Percentiles rank a stretch among this genome's conserved stretches.
These are phyloP conservation scores for Balaenoptera acutorostrata DNA, from an alignment of 2,113 vertebrate species.

Conservation along the genomic window DNA sequence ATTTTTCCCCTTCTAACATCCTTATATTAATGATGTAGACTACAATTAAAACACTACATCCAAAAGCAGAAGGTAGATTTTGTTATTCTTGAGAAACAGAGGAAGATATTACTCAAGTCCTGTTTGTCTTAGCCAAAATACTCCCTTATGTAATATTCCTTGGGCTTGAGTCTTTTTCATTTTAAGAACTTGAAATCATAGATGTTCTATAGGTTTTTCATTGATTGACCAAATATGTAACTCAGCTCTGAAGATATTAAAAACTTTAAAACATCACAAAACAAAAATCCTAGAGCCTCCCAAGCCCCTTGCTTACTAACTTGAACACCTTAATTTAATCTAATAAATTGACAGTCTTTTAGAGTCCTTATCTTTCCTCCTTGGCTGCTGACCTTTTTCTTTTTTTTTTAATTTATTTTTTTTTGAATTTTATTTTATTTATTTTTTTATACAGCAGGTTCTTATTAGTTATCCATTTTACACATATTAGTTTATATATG, in stretches of 20 bases:
- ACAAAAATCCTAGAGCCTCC: neutral
- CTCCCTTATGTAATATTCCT: neutral
- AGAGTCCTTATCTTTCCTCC: neutral
- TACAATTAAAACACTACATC: neutral
- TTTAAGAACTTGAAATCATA: neutral
- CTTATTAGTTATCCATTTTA: no score
- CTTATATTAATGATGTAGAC: neutral
- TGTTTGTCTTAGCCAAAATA: neutral
- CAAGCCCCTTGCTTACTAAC: neutral
- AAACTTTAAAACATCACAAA: neutral
- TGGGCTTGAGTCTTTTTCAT: neutral
- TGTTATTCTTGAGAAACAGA: neutral
- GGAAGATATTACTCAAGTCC: neutral
- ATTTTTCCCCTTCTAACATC: neutral
- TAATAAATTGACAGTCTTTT: neutral
- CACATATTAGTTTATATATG: no score
- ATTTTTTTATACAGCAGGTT: no score
- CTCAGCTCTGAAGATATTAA: neutral
- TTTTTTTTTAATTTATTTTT: no score
- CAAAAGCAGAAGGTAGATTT: neutral
- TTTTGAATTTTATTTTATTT: no score
- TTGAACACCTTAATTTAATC: neutral
- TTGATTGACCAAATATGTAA: neutral
- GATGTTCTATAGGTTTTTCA: neutral
- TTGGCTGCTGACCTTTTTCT: neutral